These are phyloP conservation scores for Hemicrepidius hirtus DNA, from an alignment of 2,888 invertebrate genomes.

Conservation along the genomic window DNA sequence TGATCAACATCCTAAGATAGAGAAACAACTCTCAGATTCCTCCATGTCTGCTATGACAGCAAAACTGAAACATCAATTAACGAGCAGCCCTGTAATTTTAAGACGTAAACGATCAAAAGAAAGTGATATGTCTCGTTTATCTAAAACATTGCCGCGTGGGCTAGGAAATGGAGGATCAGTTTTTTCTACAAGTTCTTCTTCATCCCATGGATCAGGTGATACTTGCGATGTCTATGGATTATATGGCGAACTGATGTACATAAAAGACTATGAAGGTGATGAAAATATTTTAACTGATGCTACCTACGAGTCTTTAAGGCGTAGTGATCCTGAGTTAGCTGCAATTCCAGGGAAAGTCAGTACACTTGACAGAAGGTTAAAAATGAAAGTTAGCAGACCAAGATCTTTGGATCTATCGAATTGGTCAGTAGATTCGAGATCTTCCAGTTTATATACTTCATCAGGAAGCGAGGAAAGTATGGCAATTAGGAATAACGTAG, in stretches of 20 bases:
- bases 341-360: conserved; percentile 89
- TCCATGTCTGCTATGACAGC: conserved; percentile 73
- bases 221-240: conserved; percentile 92
- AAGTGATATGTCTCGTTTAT: conserved; percentile 78
- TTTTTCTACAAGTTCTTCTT: conserved; percentile 75
- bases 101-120: conserved; percentile 77
- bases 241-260: conserved; percentile 92
- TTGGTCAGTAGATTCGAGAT: conserved; percentile 91
- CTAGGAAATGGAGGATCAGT: conserved; percentile 77
- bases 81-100: conserved; percentile 79
- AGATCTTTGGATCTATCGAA: conserved; percentile 88
- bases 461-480: conserved; percentile 92
- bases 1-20: conserved; percentile 74
- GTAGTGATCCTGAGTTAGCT: conserved; percentile 89
- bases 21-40: conserved; percentile 80
- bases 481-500: conserved; percentile 76
- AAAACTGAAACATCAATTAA: conserved; percentile 77
- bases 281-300: conserved; percentile 82
- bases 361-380: conserved; percentile 85
- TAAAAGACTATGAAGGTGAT: conserved; percentile 90
- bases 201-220: conserved; percentile 78
- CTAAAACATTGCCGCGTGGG: conserved; percentile 87
- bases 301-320: conserved; percentile 83
- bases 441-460: conserved; percentile 87
- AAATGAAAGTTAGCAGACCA: conserved; percentile 89